These are phyloP conservation scores for Drosophila kokeensis DNA, from an alignment of 2,888 invertebrate genomes.

Conservation along the genomic window DNA sequence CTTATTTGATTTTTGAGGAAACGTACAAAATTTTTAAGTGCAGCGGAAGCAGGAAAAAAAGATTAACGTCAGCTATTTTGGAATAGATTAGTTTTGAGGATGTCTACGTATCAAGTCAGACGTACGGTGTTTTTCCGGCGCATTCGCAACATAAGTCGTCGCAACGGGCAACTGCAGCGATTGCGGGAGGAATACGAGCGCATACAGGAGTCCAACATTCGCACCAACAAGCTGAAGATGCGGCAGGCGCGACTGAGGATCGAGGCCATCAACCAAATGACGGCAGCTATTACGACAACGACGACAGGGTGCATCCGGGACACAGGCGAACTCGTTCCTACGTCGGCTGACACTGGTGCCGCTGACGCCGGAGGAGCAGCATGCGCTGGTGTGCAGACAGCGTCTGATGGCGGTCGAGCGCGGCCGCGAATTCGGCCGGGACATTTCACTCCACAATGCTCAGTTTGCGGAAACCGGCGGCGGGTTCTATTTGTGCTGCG, in stretches of 20 bases:
- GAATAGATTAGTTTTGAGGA: slow-evolving; percentile 21
- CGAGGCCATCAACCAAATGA: slow-evolving; percentile 70
- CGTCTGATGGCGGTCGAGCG: too few relatives aligned
- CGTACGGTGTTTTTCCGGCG: slow-evolving; percentile 74
- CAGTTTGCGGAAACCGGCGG: slow-evolving; percentile 38
- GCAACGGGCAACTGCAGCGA: slow-evolving; percentile 74
- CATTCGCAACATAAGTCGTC: slow-evolving; percentile 68
- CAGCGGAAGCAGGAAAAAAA: slow-evolving; percentile 47
- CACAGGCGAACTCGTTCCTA: too few relatives aligned
- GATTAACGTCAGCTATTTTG: background rate
- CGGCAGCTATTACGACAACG: slow-evolving; percentile 5
- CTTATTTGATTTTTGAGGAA: slow-evolving; percentile 38
- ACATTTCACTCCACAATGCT: slow-evolving; percentile 71
- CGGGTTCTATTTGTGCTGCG: slow-evolving; percentile 36
- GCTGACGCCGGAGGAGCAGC: too few relatives aligned
- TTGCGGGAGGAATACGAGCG: slow-evolving; percentile 80
- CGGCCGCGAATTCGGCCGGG: too few relatives aligned
- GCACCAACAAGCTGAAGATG: slow-evolving; percentile 77
- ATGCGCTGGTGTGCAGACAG: too few relatives aligned
- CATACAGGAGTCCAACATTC: slow-evolving; percentile 76
- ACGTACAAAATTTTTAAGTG: slow-evolving; percentile 57
- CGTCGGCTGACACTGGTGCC: too few relatives aligned
- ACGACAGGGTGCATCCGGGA: background rate
- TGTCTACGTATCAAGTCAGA: slow-evolving; percentile 80
- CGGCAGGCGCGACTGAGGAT: slow-evolving; percentile 77